Evolutionary conservation across 2,888 invertebrate genomes (phyloP), one percentile per base, ranked within the genome.

Genomic region (Cheilosia variabilis): DNA sequence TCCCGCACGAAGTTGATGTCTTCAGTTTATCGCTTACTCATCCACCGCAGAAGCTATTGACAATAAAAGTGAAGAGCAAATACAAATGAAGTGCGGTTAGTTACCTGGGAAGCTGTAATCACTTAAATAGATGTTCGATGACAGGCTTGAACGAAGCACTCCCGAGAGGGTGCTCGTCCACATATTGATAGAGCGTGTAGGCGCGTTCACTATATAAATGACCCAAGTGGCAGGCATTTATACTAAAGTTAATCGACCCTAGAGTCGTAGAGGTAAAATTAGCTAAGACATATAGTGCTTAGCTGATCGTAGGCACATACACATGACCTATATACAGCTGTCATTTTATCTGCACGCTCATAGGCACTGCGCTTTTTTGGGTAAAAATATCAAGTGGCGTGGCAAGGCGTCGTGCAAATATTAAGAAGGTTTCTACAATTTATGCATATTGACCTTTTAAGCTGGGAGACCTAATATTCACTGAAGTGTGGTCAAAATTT

Each of bases 1-100:
- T 65, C 47, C 80, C 65, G 31, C 31, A 79, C 53, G 43, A 57
- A 84, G 84, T 76, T 75, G 80, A 80, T 84, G 76, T 75, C 58
- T 80, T 84, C 60, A 69, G 80, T 80, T 84, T 84, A 76, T 80
- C 80, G 75, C 75, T 75, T 79, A 84, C 63, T 79, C 69, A 71
- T 75, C 63, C 69, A 75, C 62, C 15, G 34, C 58, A 31, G 9
- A 65, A n/a, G 53, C 65, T 52, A 65, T 80, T 76, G 84, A 60
- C 75, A 84, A 69, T 65, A 55, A 50, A 69, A 45, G 73, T 60
- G 50, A 52, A 22, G 45, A 43, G 69, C 47, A 68, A 69, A 63
- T 69, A 57, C 68, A 62, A 78, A 69, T 78, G 15, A 63, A 63
- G 69, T 63, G 55, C 57, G 62, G 45, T 78, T 76, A 58, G 63